Percentiles rank a stretch among this genome's conserved stretches.
Conservation (phyloP, 2,797 vertebrate species). For the Erethizon dorsatum region DNA sequence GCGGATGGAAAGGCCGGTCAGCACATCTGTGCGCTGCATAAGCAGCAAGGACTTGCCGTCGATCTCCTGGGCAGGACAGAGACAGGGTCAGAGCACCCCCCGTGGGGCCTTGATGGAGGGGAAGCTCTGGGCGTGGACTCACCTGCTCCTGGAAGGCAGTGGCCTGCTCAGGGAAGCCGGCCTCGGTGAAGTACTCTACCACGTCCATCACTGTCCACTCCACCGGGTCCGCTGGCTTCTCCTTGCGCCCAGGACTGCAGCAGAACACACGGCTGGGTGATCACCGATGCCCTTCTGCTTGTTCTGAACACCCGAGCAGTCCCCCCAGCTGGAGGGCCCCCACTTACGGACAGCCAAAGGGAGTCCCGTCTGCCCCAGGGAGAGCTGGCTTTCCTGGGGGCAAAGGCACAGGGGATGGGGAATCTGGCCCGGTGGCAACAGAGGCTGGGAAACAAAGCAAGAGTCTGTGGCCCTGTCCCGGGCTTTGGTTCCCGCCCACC, state of each 20-base stretch:
- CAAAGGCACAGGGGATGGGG: slow-evolving; percentile 87
- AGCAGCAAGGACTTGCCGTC: slow-evolving; percentile 96
- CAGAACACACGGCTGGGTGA: background rate
- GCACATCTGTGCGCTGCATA: slow-evolving; percentile 96
- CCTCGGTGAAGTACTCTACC: slow-evolving; percentile 93
- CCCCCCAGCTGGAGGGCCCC: background rate
- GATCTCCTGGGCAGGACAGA: slow-evolving; percentile 91
- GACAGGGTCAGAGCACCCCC: background rate
- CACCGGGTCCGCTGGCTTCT: slow-evolving; percentile 90
- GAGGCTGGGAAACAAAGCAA: slow-evolving; percentile 72
- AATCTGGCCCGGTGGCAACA: slow-evolving; percentile 84
- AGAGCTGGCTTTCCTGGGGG: slow-evolving; percentile 88
- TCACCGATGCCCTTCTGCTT: accelerated
- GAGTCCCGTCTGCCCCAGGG: slow-evolving; percentile 84
- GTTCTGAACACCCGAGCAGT: background rate
- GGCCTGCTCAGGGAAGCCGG: slow-evolving; percentile 95
- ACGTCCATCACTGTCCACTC: slow-evolving; percentile 95
- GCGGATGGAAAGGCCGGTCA: slow-evolving; percentile 95
- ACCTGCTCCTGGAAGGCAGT: slow-evolving; percentile 94
- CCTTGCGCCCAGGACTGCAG: slow-evolving; percentile 84
- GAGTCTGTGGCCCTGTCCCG: background rate
- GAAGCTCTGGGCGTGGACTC: slow-evolving; percentile 55
- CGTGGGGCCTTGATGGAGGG: too few species aligned
- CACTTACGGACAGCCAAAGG: slow-evolving; percentile 87
- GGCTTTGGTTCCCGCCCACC: background rate